A percentile compares a stretch with the other conserved stretches of the same genome.
Conservation (phyloP, 2,797 vertebrate genomes). For the Pseudochirops corinnae region DNA sequence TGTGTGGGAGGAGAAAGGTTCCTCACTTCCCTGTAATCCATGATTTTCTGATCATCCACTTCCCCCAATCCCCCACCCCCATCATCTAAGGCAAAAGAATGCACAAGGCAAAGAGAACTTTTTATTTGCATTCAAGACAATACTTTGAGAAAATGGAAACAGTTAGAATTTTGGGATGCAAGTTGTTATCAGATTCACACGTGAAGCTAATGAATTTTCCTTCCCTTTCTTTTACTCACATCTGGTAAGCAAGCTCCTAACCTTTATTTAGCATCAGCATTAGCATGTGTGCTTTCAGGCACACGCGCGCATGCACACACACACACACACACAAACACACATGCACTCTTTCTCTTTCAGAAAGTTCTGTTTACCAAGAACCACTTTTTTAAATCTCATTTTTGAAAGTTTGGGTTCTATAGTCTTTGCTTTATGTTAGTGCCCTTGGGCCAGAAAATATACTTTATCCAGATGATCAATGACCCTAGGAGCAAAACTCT, state of each 20-base stretch:
- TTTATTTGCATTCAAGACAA: conserved; percentile 20
- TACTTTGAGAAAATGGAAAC: not conserved
- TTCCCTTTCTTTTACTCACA: conserved; percentile 1
- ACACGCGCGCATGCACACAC: too few relatives aligned
- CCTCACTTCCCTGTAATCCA: not conserved
- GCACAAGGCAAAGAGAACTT: not conserved
- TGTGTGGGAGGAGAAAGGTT: not conserved
- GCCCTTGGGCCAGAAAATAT: not conserved
- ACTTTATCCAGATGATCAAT: not conserved
- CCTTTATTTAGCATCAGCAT: conserved; percentile 32
- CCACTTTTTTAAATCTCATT: not conserved
- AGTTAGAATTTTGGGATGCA: conserved; percentile 7
- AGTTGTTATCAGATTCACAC: conserved; percentile 38
- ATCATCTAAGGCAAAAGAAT: conserved; percentile 1
- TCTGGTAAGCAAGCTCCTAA: conserved; percentile 19
- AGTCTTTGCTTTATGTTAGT: not conserved
- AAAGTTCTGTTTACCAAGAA: conserved; percentile 18
- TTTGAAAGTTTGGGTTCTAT: not conserved
- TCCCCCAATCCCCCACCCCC: not conserved
- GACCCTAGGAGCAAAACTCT: not conserved
- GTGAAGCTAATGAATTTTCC: conserved; percentile 44
- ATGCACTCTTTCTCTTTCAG: conserved; percentile 17
- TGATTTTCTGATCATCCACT: not conserved
- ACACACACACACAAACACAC: too few relatives aligned
- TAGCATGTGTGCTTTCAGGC: conserved; percentile 1